Percentiles rank a stretch among this genome's conserved stretches.
These are phyloP conservation scores for Neogale vison DNA, from an alignment of 2,113 vertebrate species.

Conservation along the genomic window DNA sequence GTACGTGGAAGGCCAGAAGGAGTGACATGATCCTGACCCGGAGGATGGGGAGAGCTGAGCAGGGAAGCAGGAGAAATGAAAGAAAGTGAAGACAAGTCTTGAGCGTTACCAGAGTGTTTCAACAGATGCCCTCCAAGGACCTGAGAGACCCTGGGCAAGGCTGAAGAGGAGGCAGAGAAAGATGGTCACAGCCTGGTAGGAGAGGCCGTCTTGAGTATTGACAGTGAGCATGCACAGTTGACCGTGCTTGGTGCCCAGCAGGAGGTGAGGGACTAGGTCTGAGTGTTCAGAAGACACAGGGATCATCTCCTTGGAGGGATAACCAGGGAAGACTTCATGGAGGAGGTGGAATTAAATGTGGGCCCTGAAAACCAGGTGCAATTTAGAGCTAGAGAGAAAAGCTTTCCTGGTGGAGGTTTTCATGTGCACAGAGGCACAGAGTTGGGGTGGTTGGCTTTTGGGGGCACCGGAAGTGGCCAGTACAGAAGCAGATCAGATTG, in stretches of 20 bases:
- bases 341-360: neutral
- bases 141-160: neutral
- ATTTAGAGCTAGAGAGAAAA: neutral
- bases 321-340: neutral
- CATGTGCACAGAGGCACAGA: neutral
- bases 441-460: too few species aligned
- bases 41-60: neutral
- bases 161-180: neutral
- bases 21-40: neutral
- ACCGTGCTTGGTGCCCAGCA: neutral
- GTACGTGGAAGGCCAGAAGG: neutral
- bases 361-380: neutral
- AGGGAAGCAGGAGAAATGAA: neutral
- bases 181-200: too few species aligned
- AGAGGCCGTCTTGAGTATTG: neutral
- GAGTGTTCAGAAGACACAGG: neutral
- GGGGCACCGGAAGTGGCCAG: neutral
- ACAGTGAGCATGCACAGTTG: neutral
- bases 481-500: neutral
- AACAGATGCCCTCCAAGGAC: neutral
- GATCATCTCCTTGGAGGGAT: neutral
- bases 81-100: neutral
- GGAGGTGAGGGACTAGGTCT: neutral
- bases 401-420: neutral
- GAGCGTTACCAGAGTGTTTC: neutral